Percentiles rank a stretch among this genome's conserved stretches.
These are phyloP conservation scores for Solea solea DNA, from an alignment of 2,113 vertebrate species.

Conservation along the genomic window DNA sequence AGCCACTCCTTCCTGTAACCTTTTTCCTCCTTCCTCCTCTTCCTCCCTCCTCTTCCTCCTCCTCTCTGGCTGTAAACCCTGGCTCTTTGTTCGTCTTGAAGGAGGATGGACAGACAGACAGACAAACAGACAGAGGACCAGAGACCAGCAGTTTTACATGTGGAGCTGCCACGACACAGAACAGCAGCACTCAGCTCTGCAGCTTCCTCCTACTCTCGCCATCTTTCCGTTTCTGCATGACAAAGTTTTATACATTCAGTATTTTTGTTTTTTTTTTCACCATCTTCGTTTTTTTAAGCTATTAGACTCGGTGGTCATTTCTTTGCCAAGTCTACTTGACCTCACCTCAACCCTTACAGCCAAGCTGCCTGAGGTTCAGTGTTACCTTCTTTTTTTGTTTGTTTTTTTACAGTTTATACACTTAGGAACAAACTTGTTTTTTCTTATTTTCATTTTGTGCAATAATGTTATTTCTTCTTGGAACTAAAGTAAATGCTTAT, in stretches of 20 bases:
- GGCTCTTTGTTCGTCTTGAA: conserved; percentile 33
- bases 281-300: neutral
- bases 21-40: neutral
- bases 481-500: conserved; percentile 83
- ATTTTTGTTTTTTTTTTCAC: conserved; percentile 40
- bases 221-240: conserved; percentile 84
- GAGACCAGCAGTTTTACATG: conserved; percentile 69
- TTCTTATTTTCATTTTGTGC: conserved; percentile 87
- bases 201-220: conserved; percentile 32
- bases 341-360: conserved; percentile 60
- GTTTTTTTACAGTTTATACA: conserved; percentile 56
- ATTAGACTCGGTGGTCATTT: conserved; percentile 3
- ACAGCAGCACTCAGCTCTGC: conserved; percentile 42
- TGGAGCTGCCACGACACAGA: conserved; percentile 13
- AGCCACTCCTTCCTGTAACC: conserved; percentile 12
- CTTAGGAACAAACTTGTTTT: conserved; percentile 35
- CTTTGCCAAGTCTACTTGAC: conserved; percentile 49
- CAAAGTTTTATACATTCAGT: conserved; percentile 43
- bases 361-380: conserved; percentile 59
- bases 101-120: conserved; percentile 44
- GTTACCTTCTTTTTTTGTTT: conserved; percentile 9
- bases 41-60: neutral
- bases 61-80: conserved; percentile 38
- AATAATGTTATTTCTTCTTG: conserved; percentile 84
- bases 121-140: conserved; percentile 40